Evolutionary conservation across 2,888 invertebrate genomes (phyloP), one percentile per base, ranked within the genome.

Genomic region (Watsonalla binaria): DNA sequence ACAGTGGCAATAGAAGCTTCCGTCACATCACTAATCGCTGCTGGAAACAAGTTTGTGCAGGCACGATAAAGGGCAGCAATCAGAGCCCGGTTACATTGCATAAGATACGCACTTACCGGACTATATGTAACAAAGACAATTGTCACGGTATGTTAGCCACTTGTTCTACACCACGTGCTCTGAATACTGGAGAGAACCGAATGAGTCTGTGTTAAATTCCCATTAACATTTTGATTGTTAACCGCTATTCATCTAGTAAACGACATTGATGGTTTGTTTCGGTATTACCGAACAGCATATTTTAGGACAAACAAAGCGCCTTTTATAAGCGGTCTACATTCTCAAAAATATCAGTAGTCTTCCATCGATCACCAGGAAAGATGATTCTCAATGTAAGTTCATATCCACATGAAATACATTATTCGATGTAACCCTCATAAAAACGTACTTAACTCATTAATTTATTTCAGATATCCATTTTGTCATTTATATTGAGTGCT

Each of bases 191-290:
- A 78, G 67, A 73, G 70, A 79, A 78, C 67, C 60, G 58, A 61
- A 66, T 67, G 68, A 77, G 75, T 66, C 76, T 74, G 84, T 75
- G 79, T 78, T 76, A 85, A 86, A 87, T 84, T 71, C 70, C 76
- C 72, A 90, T 90, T 89, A 79, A 65, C 90, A 89, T 90, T 81
- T 85, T 84, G 78, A 88, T 90, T 90, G 88, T 90, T 80, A 59
- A 65, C 71, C 71, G 62, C 85, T 84, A 81, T 89, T 88, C 85
- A 84, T 72, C 70, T 76, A 76, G 76, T 83, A 76, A 79, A 78
- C 78, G 90, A 87, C 90, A 90, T 90, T 90, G 90, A 80, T 83
- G 80, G 80, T 90, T 90, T 84, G 89, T 89, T 85, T 89, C 86
- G 85, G 85, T 88, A 79, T 89, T 86, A 83, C 85, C 76, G 84